Evolutionary conservation across 2,888 invertebrate genomes (phyloP), one percentile per base, ranked within the genome.

Genomic region (Nomada fucata): DNA sequence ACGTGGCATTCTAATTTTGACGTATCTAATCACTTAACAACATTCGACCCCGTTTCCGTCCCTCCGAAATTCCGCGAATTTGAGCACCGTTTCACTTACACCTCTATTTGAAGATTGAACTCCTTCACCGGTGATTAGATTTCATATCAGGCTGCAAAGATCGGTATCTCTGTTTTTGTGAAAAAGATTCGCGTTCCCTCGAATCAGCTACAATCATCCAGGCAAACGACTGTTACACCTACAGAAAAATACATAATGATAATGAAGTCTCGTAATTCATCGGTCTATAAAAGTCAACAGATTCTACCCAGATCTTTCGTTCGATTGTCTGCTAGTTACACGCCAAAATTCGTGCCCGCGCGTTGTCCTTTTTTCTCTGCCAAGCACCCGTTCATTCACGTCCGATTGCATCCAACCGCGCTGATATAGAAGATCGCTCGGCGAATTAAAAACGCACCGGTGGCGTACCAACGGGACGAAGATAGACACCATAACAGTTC

Each of bases 11-110:
- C 64, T 47, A 44, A 23, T 50, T 26, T 52, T 59, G 59, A 57
- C 42, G 47, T 50, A 63, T 50, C 47, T 60, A 53, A 78, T 55
- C 55, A 60, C 60, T 79, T 52, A 63, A 63, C 7, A 23, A 47
- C n/a, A 47, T 53, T 47, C 60, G n/a, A n/a, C 47, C 23, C n/a
- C 23, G 7, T 18, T 23, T 68, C 20, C 13, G 2, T 26, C 1
- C 42, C 13, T 0, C 3, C 23, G 18, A 55, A 18, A 1, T 23
- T 13, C 15, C 55, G 47, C n/a, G 13, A 26, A 57, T 52, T 2
- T 47, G 26, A n/a, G 44, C 18, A 18, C 3, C 47, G 15, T 11
- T 15, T 15, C 15, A 4, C 47, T 13, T 36, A 15, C 47, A 20
- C 9, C n/a, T 4, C 10, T 18, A 29, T 15, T 53, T 15, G 18